Percentiles rank a stretch among this genome's conserved stretches.
phyloP scores from a whole-genome alignment of 2,113 vertebrate species.

The Australoheros scitulus region DNA sequence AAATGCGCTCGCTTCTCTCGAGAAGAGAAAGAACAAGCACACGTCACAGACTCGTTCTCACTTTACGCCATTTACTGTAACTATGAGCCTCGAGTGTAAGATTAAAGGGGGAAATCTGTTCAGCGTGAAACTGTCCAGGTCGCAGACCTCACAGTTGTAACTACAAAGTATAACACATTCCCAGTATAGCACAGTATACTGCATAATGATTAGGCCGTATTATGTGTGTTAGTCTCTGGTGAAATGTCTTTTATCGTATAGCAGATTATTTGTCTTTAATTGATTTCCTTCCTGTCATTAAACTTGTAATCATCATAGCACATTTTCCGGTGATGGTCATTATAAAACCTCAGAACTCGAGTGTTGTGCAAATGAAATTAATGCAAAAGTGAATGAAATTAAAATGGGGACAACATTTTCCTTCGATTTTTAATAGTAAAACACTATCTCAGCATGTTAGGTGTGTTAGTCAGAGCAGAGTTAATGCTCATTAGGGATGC shows the following conservation, averaged over 20 bases:
- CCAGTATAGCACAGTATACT: slow-evolving; percentile 7
- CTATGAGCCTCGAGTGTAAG: neutral
- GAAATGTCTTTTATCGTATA: slow-evolving; percentile 8
- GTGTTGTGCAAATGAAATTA: slow-evolving; percentile 14
- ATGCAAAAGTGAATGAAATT: slow-evolving; percentile 22
- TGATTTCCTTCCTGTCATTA: slow-evolving; percentile 42
- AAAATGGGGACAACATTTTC: slow-evolving; percentile 21
- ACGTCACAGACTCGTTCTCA: neutral
- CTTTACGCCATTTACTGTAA: neutral
- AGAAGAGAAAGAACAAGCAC: neutral
- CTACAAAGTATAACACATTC: slow-evolving; percentile 20
- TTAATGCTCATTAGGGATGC: neutral
- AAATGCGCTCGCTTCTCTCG: neutral
- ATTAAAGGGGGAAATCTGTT: neutral
- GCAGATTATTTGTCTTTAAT: slow-evolving; percentile 14
- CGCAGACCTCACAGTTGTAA: slow-evolving; percentile 10
- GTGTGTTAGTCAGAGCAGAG: neutral
- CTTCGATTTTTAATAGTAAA: slow-evolving; percentile 21
- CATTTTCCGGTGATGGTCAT: neutral
- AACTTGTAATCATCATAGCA: slow-evolving; percentile 28
- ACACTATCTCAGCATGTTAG: slow-evolving; percentile 29
- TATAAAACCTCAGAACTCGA: neutral
- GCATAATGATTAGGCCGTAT: neutral
- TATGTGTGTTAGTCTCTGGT: neutral
- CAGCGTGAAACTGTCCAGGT: neutral